A percentile compares a stretch with the other conserved stretches of the same genome.
These are phyloP conservation scores for Ivindomyrus marchei DNA, from an alignment of 2,113 vertebrate species.

Conservation along the genomic window DNA sequence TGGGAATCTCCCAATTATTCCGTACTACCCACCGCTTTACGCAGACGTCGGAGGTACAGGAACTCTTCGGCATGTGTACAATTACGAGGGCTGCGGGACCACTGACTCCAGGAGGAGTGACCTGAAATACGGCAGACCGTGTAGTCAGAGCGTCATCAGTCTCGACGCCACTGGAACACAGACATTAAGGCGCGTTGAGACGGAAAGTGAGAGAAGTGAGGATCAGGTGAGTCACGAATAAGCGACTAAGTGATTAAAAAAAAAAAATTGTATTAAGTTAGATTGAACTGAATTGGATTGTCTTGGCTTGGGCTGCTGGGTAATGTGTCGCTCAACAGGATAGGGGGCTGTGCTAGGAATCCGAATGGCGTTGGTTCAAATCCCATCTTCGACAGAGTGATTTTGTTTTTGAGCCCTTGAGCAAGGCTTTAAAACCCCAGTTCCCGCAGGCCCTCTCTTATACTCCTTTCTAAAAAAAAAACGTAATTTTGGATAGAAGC, in stretches of 20 bases:
- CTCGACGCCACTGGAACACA: slow-evolving; percentile 9
- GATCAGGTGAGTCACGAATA: slow-evolving; percentile 14
- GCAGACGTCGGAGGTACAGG: slow-evolving; percentile 36
- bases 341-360: background rate
- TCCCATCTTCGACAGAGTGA: background rate
- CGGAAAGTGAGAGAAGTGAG: background rate
- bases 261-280: background rate
- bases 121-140: slow-evolving; percentile 14
- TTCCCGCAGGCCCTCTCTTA: background rate
- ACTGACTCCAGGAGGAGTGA: slow-evolving; percentile 28
- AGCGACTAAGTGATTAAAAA: too few species aligned
- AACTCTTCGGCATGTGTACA: slow-evolving; percentile 37
- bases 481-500: background rate
- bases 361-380: background rate
- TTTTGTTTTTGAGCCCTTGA: background rate
- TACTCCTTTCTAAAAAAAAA: background rate
- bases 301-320: background rate
- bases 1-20: slow-evolving; percentile 36
- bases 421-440: background rate
- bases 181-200: background rate
- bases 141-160: slow-evolving; percentile 14
- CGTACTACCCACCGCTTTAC: slow-evolving; percentile 39
- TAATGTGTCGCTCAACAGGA: background rate
- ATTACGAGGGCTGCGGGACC: slow-evolving; percentile 63
- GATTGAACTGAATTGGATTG: background rate